These are phyloP conservation scores for Nomada fucata DNA, from an alignment of 2,888 invertebrate genomes.

Conservation along the genomic window DNA sequence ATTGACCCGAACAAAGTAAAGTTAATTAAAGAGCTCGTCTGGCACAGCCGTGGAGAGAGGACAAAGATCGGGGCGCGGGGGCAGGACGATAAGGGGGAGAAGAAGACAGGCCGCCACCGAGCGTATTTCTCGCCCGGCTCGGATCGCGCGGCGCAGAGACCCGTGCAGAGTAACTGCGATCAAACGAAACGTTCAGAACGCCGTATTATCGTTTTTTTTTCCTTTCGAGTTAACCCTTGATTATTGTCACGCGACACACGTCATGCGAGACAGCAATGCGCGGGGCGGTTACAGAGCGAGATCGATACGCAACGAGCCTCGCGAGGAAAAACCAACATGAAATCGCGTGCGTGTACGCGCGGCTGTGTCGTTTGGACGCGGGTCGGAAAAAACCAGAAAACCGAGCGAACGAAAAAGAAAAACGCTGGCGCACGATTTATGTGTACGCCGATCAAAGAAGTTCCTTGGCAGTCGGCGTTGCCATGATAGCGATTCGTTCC, in stretches of 20 bases:
- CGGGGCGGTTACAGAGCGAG: conserved; percentile 8
- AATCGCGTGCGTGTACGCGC: conserved; percentile 59
- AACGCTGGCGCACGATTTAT: conserved; percentile 67
- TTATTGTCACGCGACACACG: conserved; percentile 72
- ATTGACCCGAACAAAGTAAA: conserved; percentile 67
- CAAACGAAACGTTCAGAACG: conserved; percentile 41
- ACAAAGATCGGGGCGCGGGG: not conserved
- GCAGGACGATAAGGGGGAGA: not conserved
- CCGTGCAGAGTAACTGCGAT: conserved; percentile 38
- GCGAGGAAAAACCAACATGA: conserved; percentile 54
- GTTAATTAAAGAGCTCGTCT: conserved; percentile 72
- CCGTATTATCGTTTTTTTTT: conserved; percentile 56
- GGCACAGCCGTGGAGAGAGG: conserved; percentile 36
- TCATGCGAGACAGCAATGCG: conserved; percentile 59
- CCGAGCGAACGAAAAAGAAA: conserved; percentile 34
- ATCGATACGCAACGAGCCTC: conserved; percentile 63
- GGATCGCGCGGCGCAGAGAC: conserved; percentile 26
- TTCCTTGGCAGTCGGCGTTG: conserved; percentile 65
- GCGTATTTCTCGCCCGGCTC: conserved; percentile 48
- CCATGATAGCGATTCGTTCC: conserved; percentile 72
- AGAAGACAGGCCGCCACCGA: not conserved
- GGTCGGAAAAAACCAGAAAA: not conserved
- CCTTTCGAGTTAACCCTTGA: conserved; percentile 65
- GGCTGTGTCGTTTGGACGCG: conserved; percentile 27
- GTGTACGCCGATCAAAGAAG: conserved; percentile 75